Evolutionary conservation across 2,888 invertebrate species (phyloP).

Genomic region (Germaria angustata): DNA sequence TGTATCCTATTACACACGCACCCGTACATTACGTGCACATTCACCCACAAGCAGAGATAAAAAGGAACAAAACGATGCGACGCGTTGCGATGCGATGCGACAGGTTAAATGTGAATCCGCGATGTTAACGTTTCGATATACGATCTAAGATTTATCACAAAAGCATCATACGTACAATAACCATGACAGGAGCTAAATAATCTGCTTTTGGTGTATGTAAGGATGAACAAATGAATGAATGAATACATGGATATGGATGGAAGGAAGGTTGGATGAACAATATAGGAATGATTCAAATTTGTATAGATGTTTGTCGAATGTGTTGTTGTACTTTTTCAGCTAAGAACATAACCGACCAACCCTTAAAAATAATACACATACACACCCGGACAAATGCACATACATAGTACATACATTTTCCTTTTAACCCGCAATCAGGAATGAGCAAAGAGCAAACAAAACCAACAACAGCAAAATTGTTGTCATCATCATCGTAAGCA

Average conservation of each 20-base stretch:
- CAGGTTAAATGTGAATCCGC: conserved; percentile 70
- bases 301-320: not conserved
- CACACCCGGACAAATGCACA: not conserved
- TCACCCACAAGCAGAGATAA: conserved; percentile 20
- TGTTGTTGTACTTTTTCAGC: conserved; percentile 50
- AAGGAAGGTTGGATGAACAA: not conserved
- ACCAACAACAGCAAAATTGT: conserved; percentile 62
- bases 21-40: conserved; percentile 31
- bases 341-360: conserved; percentile 49
- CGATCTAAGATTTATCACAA: conserved; percentile 79
- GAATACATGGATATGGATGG: not conserved
- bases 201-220: conserved; percentile 14
- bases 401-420: conserved; percentile 6
- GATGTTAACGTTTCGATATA: conserved; percentile 78
- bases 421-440: conserved; percentile 64
- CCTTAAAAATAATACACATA: conserved; percentile 33
- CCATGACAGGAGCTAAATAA: conserved; percentile 75
- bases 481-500: conserved; percentile 66
- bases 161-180: conserved; percentile 66
- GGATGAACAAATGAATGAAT: not conserved
- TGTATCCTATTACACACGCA: conserved; percentile 38
- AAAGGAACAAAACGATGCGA: conserved; percentile 46
- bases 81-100: conserved; percentile 46
- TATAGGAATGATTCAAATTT: conserved; percentile 25
- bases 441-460: conserved; percentile 64